Evolutionary conservation across 2,888 invertebrate genomes (phyloP).

Genomic region (Orthosia gracilis): DNA sequence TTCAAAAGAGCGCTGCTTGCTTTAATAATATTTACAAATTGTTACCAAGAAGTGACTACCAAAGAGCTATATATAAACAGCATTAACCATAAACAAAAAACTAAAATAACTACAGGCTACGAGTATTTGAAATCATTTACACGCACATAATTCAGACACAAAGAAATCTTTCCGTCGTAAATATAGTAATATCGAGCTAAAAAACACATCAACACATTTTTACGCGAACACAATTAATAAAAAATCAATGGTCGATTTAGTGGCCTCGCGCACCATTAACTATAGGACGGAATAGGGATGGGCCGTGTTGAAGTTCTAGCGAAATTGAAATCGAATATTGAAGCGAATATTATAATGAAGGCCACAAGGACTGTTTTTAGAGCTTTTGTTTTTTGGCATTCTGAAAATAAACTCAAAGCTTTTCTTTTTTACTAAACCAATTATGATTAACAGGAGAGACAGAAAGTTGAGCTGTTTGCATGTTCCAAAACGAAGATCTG

Average conservation of each 20-base stretch:
- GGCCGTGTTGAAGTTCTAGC: neutral
- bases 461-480: too few species aligned
- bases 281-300: constrained; percentile 60
- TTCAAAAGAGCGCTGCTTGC: neutral
- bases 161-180: constrained; percentile 44
- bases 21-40: constrained; percentile 1
- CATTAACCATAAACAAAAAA: constrained; percentile 1
- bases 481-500: too few species aligned
- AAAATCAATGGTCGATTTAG: constrained; percentile 75
- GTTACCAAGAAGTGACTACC: neutral
- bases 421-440: too few species aligned
- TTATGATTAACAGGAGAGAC: too few species aligned
- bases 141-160: constrained; percentile 34
- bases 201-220: constrained; percentile 67
- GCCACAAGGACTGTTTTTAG: neutral
- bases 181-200: constrained; percentile 50
- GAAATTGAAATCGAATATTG: constrained; percentile 10
- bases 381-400: neutral
- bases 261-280: constrained; percentile 75
- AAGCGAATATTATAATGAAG: neutral
- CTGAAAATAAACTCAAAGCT: too few species aligned
- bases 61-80: neutral
- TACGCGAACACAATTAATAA: constrained; percentile 69
- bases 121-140: constrained; percentile 37
- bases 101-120: constrained; percentile 4